A percentile compares a stretch with the other conserved stretches of the same genome.
Evolutionary conservation across 2,113 vertebrate genomes (phyloP).

Genomic region (Alligator mississippiensis): DNA sequence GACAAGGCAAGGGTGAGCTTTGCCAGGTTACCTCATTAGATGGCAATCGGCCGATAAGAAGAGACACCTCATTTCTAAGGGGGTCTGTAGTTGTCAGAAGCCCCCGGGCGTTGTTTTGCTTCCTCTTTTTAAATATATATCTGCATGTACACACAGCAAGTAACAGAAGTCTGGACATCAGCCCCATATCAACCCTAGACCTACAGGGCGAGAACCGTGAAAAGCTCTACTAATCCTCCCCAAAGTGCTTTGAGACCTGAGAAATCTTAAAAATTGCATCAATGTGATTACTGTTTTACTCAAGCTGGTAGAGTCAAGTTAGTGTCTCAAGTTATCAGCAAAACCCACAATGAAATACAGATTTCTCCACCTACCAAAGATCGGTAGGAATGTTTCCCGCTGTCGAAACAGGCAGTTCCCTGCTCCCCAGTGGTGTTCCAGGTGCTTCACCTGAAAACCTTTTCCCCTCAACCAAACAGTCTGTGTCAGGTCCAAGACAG

Average conservation of each 20-base stretch:
- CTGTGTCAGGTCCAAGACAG: too few species aligned
- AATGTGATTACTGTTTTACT: background rate
- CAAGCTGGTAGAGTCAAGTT: background rate
- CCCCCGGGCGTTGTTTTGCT: too few species aligned
- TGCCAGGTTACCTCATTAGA: rapidly evolving
- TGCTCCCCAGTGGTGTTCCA: rapidly evolving
- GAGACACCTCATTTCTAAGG: background rate
- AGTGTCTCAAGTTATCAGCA: background rate
- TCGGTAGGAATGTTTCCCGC: background rate
- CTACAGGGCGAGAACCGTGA: background rate
- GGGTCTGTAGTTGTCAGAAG: background rate
- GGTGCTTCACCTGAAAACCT: rapidly evolving
- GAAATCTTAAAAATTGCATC: rapidly evolving
- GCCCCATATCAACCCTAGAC: background rate
- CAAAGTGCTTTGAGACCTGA: rapidly evolving
- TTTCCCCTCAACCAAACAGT: background rate
- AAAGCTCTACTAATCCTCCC: background rate
- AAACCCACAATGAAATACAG: background rate
- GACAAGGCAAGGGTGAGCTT: background rate
- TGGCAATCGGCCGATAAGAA: background rate
- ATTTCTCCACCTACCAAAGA: rapidly evolving
- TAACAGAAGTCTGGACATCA: rapidly evolving
- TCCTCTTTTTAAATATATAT: background rate
- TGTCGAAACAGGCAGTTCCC: rapidly evolving
- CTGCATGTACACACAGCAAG: too few species aligned